Evolutionary conservation across 2,113 vertebrate genomes (phyloP), one percentile per base, ranked within the genome.

Genomic region (Acrocephalus kingi): DNA sequence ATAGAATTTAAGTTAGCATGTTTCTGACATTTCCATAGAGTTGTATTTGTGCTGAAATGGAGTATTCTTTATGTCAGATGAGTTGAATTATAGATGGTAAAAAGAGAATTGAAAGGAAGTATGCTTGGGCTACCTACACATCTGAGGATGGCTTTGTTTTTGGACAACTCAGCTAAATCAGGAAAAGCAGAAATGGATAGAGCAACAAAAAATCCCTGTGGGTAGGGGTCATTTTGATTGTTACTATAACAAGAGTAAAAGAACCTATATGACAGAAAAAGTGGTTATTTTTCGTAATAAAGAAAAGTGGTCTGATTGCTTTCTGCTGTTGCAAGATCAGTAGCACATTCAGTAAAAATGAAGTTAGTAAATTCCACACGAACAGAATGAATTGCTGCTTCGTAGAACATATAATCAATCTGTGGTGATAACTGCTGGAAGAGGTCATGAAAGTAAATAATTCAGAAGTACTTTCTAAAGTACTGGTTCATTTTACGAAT

Each of bases 401-500:
- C 4, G 4, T 69, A 55, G 68, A 48, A n/a, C 52, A 55, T 37
- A n/a, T 61, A 68, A 46, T 43, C 72, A 78, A 18, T 85, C 56
- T 86, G 3, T 45, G 46, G 27, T 67, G 48, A 27, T 94, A 88
- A 73, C 13, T 84, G 8, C 48, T 74, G 41, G 28, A 68, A 91
- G 67, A 74, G 39, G 71, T 76, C 72, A 49, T 45, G 25, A 64
- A 79, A 62, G 43, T 81, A 86, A 92, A 90, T 93, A 85, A 94
- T 92, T 92, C 55, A 94, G 37, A 87, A 82, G 58, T 82, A 72
- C 79, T 83, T 92, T 76, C 67, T 71, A 71, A 93, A 75, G 28
- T 87, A 77, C 51, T 67, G 45, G 66, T 89, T 83, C 86, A 79
- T 89, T 84, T 95, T 87, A 41, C 69, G 48, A 41, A 25, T 56